These are phyloP conservation scores for Condylostylus longicornis DNA, from an alignment of 1,140 invertebrate genomes.

Conservation along the genomic window DNA sequence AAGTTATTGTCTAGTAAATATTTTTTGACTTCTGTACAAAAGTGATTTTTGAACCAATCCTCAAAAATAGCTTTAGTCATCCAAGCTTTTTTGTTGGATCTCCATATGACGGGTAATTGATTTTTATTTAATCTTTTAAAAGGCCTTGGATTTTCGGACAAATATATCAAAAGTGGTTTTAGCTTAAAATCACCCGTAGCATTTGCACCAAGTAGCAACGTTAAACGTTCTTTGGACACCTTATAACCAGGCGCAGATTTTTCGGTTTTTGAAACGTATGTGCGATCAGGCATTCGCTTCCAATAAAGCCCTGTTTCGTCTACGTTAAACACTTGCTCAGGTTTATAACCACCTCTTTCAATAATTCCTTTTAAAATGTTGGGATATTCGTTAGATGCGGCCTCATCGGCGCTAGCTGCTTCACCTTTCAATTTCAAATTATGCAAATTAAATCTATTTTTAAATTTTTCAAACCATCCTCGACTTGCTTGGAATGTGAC, in stretches of 20 bases:
- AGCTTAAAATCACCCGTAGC: constrained; percentile 28
- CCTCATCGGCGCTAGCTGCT: constrained; percentile 22
- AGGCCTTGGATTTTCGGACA: constrained; percentile 24
- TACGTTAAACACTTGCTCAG: constrained; percentile 31
- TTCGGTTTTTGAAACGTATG: too few relatives aligned
- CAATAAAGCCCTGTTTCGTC: constrained; percentile 31
- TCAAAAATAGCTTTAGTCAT: constrained; percentile 24
- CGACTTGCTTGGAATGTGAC: constrained; percentile 9
- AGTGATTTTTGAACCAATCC: constrained; percentile 26
- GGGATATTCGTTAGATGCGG: constrained; percentile 20
- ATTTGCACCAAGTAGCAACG: too few relatives aligned
- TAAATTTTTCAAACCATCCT: constrained; percentile 17
- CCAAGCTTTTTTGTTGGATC: constrained; percentile 28
- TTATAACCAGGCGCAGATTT: too few relatives aligned
- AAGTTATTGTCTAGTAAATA: constrained; percentile 25
- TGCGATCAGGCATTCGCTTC: constrained; percentile 29
- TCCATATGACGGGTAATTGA: constrained; percentile 26
- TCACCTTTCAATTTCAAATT: constrained; percentile 26
- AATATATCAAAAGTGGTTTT: constrained; percentile 33
- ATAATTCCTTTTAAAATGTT: constrained; percentile 16
- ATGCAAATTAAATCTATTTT: constrained; percentile 15
- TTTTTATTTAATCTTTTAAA: constrained; percentile 27
- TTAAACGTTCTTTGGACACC: too few relatives aligned
- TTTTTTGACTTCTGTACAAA: constrained; percentile 20
- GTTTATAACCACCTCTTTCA: constrained; percentile 17